Evolutionary conservation across 2,797 vertebrate species (phyloP).

Genomic region (Todus mexicanus): DNA sequence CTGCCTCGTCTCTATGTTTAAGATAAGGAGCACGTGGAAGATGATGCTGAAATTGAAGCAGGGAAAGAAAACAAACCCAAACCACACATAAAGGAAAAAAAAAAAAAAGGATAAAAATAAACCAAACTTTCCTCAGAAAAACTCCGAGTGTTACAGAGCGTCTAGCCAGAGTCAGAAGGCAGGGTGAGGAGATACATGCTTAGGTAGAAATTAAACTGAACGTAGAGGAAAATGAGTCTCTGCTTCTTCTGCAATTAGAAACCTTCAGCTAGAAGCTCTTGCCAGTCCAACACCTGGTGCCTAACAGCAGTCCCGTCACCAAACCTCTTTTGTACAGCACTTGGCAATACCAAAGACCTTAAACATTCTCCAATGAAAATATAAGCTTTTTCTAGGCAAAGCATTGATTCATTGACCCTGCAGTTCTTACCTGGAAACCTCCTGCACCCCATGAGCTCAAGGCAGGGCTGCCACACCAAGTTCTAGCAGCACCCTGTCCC

Average conservation of each 20-base stretch:
- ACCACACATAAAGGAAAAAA: neutral
- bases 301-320: neutral
- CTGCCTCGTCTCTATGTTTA: constrained; percentile 11
- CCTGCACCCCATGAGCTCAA: neutral
- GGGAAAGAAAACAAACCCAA: constrained; percentile 25
- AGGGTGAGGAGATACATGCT: neutral
- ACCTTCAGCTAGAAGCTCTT: neutral
- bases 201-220: neutral
- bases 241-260: neutral
- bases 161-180: neutral
- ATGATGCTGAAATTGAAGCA: constrained; percentile 8
- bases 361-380: neutral
- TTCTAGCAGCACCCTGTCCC: neutral
- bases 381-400: neutral
- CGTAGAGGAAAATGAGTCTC: neutral
- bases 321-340: neutral
- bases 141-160: accelerated
- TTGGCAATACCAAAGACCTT: neutral
- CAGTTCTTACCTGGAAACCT: neutral
- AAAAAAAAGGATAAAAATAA: neutral
- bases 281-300: neutral
- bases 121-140: neutral
- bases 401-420: neutral
- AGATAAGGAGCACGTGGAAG: constrained; percentile 4
- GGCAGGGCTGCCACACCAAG: neutral